Percentiles rank a stretch among this genome's conserved stretches.
phyloP scores from a whole-genome alignment of 2,888 invertebrate species.

The Trachelus stipa region DNA sequence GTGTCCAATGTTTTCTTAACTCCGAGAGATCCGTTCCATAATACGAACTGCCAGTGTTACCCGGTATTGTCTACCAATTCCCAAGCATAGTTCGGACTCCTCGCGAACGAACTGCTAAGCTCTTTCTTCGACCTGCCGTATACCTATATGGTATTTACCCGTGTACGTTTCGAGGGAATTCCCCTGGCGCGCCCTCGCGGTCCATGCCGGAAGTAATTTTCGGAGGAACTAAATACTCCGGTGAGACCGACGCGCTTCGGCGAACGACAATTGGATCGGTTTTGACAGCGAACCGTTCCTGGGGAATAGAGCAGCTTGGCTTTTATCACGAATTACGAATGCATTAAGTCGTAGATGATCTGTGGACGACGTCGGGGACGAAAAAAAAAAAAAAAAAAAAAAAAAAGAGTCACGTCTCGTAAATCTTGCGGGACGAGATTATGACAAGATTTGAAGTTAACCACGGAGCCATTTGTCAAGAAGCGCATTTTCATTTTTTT shows the following conservation, averaged over 20 bases:
- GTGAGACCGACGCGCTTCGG: not conserved
- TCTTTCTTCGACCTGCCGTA: conserved; percentile 13
- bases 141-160: conserved; percentile 25
- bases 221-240: not conserved
- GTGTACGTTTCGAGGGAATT: conserved; percentile 49
- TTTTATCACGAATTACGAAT: not conserved
- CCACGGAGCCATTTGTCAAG: not conserved
- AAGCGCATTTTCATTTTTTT: not conserved
- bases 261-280: not conserved
- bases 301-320: not conserved
- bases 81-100: conserved; percentile 34
- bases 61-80: conserved; percentile 20
- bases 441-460: not conserved
- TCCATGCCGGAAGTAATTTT: not conserved
- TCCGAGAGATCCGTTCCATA: not conserved
- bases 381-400: no score
- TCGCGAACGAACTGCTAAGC: conserved; percentile 38
- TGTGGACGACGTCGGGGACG: not conserved
- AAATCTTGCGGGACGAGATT: not conserved
- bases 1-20: not conserved
- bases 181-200: conserved; percentile 26
- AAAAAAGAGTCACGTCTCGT: not conserved
- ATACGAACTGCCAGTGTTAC: not conserved
- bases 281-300: not conserved
- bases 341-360: not conserved